Conservation (phyloP, 2,113 vertebrate genomes). For the Ovis canadensis region DNA sequence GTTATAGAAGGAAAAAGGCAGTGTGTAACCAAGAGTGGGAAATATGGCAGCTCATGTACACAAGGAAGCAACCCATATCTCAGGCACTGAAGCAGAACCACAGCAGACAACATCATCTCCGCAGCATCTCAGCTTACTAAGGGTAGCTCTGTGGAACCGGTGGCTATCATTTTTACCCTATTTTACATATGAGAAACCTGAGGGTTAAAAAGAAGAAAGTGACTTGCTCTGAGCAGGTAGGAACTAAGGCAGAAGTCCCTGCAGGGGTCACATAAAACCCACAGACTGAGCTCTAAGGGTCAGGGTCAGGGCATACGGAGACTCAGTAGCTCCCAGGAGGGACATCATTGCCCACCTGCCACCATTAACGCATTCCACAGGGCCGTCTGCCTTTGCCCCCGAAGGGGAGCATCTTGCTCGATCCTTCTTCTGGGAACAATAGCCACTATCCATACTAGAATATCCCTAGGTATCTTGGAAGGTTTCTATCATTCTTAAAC, state of each 20-base stretch:
- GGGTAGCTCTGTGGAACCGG: neutral
- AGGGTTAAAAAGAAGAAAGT: neutral
- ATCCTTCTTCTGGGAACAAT: neutral
- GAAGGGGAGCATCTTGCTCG: neutral
- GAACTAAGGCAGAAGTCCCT: neutral
- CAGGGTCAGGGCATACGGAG: accelerated
- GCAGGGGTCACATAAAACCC: neutral
- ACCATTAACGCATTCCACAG: too few species aligned
- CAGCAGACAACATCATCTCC: neutral
- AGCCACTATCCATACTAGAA: neutral
- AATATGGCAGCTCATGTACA: neutral
- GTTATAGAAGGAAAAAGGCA: neutral
- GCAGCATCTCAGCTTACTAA: neutral
- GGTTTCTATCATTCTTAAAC: neutral
- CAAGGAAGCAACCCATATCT: neutral
- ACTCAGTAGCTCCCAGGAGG: neutral
- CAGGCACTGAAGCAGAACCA: neutral
- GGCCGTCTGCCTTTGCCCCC: neutral
- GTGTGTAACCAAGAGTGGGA: neutral
- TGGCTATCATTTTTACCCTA: neutral
- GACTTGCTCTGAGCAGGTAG: neutral
- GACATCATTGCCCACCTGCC: neutral
- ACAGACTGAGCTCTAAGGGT: neutral
- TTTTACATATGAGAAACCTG: neutral
- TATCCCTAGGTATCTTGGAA: neutral